Percentiles rank a stretch among this genome's conserved stretches.
Evolutionary conservation across 2,797 vertebrate genomes (phyloP).

Genomic region (Zenarchopterus dispar): DNA sequence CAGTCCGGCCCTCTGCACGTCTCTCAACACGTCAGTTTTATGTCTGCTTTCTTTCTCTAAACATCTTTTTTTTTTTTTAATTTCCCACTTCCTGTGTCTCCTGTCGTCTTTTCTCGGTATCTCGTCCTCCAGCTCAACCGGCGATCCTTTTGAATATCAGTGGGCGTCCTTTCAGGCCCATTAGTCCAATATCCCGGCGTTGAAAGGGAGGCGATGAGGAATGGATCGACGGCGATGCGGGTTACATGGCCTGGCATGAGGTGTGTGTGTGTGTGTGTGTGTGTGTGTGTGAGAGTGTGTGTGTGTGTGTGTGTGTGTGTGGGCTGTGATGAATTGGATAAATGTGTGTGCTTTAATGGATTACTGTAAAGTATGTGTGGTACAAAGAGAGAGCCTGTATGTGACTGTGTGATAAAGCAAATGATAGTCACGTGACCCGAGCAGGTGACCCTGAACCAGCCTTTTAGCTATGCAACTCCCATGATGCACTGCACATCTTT

Average conservation of each 20-base stretch:
- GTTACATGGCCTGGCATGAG: conserved; percentile 43
- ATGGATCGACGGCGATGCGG: conserved; percentile 51
- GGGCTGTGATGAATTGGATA: conserved; percentile 44
- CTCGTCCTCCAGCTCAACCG: conserved; percentile 18
- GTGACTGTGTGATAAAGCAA: not conserved
- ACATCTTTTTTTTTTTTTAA: conserved; percentile 28
- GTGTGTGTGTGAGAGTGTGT: no score
- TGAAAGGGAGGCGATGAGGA: conserved; percentile 65
- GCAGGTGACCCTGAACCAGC: no score
- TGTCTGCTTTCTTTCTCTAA: conserved; percentile 33
- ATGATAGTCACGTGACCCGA: no score
- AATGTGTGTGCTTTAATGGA: conserved; percentile 66
- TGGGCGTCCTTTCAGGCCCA: conserved; percentile 62
- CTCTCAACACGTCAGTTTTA: conserved; percentile 43
- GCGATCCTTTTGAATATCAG: conserved; percentile 48
- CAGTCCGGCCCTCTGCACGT: conserved; percentile 36
- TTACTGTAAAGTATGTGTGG: conserved; percentile 44
- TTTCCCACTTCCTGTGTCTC: not conserved
- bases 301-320: conserved; percentile 18
- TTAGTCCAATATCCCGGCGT: conserved; percentile 60
- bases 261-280: conserved; percentile 30
- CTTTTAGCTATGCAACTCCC: no score
- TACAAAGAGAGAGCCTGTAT: conserved; percentile 12
- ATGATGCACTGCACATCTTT: no score
- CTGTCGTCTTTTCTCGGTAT: conserved; percentile 1